Evolutionary conservation across 2,888 invertebrate genomes (phyloP).

Genomic region (Tolmerus cingulatus): DNA sequence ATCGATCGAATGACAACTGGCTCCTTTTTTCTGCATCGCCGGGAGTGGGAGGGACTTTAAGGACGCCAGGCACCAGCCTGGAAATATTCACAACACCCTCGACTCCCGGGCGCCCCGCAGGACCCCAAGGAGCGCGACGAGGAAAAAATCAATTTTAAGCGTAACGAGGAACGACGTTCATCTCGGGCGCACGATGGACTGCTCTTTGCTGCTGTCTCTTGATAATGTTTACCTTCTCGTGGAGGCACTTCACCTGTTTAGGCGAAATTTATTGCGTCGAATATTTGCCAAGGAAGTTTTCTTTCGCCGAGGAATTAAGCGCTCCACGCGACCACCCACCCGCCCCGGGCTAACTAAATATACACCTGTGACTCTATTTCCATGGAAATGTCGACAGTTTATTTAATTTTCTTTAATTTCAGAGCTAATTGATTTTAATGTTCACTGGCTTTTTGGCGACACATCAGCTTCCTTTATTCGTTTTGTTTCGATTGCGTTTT

Average conservation of each 20-base stretch:
- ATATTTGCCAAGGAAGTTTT: conserved; percentile 7
- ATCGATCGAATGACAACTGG: conserved; percentile 17
- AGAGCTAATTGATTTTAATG: not conserved
- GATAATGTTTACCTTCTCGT: not conserved
- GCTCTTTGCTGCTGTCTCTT: not conserved
- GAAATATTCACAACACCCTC: not conserved
- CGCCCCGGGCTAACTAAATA: not conserved
- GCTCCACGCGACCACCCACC: not conserved
- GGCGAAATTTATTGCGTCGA: not conserved
- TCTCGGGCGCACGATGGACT: not conserved
- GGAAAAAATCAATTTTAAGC: not conserved
- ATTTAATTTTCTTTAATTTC: not conserved
- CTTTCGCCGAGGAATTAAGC: not conserved
- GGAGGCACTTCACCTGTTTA: not conserved
- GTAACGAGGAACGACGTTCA: not conserved
- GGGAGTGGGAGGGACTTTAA: not conserved
- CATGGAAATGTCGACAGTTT: not conserved
- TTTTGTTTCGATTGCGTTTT: not conserved
- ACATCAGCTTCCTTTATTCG: not conserved
- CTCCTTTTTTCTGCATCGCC: not conserved
- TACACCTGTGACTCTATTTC: not conserved
- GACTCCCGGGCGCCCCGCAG: not conserved
- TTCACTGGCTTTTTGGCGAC: not conserved
- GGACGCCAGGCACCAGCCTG: not conserved
- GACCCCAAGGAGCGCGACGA: not conserved